phyloP scores from a whole-genome alignment of 1,140 invertebrate species.

The Zaprionus gabonicus region DNA sequence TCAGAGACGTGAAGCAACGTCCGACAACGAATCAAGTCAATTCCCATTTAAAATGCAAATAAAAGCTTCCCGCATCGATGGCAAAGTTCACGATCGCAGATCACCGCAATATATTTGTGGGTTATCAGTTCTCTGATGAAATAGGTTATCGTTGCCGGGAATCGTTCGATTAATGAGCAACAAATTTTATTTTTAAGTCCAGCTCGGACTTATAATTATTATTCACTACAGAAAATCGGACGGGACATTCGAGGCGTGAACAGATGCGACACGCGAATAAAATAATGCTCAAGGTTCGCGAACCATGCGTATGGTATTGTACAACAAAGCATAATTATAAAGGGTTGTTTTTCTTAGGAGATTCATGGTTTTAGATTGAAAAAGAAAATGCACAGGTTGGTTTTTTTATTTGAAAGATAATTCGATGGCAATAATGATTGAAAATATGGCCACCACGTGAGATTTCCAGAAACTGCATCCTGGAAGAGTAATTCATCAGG shows the following conservation, averaged over 20 bases:
- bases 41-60: conserved; percentile 57
- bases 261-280: not conserved
- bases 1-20: conserved; percentile 54
- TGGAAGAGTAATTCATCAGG: too few species aligned
- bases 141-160: conserved; percentile 63
- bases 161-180: conserved; percentile 66
- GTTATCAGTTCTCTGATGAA: conserved; percentile 61
- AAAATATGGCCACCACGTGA: too few species aligned
- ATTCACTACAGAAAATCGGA: not conserved
- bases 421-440: too few species aligned
- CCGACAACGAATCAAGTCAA: conserved; percentile 50
- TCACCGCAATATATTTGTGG: conserved; percentile 40
- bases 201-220: not conserved
- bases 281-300: not conserved
- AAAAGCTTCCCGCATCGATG: conserved; percentile 69
- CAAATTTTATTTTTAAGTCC: conserved; percentile 50
- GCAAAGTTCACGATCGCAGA: conserved; percentile 69
- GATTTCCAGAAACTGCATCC: too few species aligned
- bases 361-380: too few species aligned
- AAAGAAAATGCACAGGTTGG: too few species aligned
- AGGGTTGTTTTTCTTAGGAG: too few species aligned
- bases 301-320: too few species aligned
- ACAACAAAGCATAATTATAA: too few species aligned
- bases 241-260: not conserved
- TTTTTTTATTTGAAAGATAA: too few species aligned